These are phyloP conservation scores for Gila robusta DNA, from an alignment of 2,797 vertebrate genomes.

Conservation along the genomic window DNA sequence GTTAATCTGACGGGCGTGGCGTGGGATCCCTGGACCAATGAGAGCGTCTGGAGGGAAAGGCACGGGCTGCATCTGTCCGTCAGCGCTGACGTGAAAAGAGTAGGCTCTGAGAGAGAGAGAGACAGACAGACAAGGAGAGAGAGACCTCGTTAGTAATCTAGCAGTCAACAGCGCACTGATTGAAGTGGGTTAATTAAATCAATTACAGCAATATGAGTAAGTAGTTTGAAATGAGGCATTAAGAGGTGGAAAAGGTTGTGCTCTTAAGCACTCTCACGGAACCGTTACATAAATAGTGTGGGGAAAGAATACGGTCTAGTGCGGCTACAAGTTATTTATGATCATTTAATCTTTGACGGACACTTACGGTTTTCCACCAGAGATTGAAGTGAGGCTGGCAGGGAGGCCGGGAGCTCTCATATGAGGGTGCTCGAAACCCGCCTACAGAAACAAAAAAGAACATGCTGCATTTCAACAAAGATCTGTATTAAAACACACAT, in stretches of 20 bases:
- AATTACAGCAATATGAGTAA: conserved; percentile 51
- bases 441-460: conserved; percentile 75
- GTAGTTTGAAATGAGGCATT: conserved; percentile 51
- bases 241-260: conserved; percentile 45
- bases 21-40: conserved; percentile 85
- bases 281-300: conserved; percentile 28
- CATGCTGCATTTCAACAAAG: background rate
- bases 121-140: background rate
- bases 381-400: conserved; percentile 94
- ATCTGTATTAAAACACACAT: conserved; percentile 21
- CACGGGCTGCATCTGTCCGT: conserved; percentile 87
- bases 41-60: conserved; percentile 86
- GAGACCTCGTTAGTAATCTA: conserved; percentile 35
- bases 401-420: conserved; percentile 98
- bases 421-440: conserved; percentile 98
- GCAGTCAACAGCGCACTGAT: conserved; percentile 38
- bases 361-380: conserved; percentile 98
- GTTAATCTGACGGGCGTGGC: conserved; percentile 86
- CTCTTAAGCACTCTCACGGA: conserved; percentile 27
- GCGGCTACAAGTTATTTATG: conserved; percentile 7
- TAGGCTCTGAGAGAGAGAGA: conserved; percentile 73
- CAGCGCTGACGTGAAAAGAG: conserved; percentile 85
- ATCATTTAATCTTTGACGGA: conserved; percentile 35
- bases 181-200: conserved; percentile 58
- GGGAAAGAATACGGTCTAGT: conserved; percentile 16